These are phyloP conservation scores for Archocentrus centrarchus DNA, from an alignment of 2,113 vertebrate genomes.

Conservation along the genomic window DNA sequence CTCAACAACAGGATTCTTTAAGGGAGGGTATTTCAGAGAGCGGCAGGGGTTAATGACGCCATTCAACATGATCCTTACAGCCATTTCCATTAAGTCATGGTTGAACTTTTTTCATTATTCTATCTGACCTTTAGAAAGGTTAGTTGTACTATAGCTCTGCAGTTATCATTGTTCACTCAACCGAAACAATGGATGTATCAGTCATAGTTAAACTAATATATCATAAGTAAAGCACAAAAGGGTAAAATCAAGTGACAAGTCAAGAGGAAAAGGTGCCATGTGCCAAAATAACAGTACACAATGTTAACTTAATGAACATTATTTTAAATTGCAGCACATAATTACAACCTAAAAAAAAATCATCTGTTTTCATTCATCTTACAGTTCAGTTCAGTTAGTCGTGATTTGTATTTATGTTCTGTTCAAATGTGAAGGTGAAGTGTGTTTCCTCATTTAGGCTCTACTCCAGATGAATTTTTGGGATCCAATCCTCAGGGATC, in stretches of 20 bases:
- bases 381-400: background rate
- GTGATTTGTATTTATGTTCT: slow-evolving; percentile 1
- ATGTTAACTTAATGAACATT: background rate
- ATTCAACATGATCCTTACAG: slow-evolving; percentile 42
- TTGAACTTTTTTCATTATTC: slow-evolving; percentile 68
- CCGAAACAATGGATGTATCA: slow-evolving; percentile 49
- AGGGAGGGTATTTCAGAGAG: background rate
- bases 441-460: slow-evolving; percentile 27
- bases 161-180: slow-evolving; percentile 63
- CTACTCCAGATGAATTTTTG: slow-evolving; percentile 42
- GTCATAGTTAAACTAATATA: slow-evolving; percentile 48
- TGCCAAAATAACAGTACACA: background rate
- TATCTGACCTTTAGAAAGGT: slow-evolving; percentile 77
- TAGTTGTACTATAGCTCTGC: slow-evolving; percentile 47
- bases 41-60: slow-evolving; percentile 50
- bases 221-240: slow-evolving; percentile 26
- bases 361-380: background rate
- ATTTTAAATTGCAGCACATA: background rate
- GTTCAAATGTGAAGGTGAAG: background rate
- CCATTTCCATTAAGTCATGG: slow-evolving; percentile 62
- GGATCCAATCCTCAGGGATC: slow-evolving; percentile 58
- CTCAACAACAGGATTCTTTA: background rate
- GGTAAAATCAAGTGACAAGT: slow-evolving; percentile 17
- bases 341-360: background rate
- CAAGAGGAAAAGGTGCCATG: slow-evolving; percentile 8